Conservation (phyloP, 2,888 invertebrate species). For the Tenthredo mesomela region DNA sequence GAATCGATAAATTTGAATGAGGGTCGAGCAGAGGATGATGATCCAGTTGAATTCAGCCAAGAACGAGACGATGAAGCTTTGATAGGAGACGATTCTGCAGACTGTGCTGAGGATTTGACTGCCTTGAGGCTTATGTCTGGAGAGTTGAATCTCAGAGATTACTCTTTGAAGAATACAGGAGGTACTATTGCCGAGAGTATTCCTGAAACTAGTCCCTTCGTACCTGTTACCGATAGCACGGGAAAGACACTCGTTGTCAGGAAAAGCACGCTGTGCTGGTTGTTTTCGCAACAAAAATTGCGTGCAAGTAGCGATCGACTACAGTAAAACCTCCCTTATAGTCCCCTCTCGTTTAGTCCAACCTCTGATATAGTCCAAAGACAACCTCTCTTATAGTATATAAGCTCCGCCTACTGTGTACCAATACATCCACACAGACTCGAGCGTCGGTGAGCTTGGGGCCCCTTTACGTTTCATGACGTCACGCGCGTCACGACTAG, state of each 20-base stretch:
- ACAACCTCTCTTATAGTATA: no score
- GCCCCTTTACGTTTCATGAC: no score
- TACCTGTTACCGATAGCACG: constrained; percentile 5
- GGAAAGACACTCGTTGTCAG: constrained; percentile 16
- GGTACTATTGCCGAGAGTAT: neutral
- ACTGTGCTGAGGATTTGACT: neutral
- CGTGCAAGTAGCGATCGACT: neutral
- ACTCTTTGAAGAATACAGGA: neutral
- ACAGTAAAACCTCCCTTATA: no score
- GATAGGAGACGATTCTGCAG: neutral
- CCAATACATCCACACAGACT: no score
- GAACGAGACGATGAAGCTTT: neutral
- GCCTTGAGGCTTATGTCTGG: neutral
- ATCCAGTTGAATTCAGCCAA: no score
- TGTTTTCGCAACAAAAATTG: constrained; percentile 24
- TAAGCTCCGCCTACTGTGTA: no score
- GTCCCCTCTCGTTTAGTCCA: no score
- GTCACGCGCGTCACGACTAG: no score
- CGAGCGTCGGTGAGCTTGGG: no score
- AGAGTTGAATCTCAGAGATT: constrained; percentile 1
- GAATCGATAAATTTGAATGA: no score
- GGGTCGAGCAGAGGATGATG: no score
- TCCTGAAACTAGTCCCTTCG: constrained; percentile 12
- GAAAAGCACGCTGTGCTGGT: constrained; percentile 29
- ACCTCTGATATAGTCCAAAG: no score